Evolutionary conservation across 1,140 invertebrate genomes (phyloP).

Genomic region (Ericerus pela): DNA sequence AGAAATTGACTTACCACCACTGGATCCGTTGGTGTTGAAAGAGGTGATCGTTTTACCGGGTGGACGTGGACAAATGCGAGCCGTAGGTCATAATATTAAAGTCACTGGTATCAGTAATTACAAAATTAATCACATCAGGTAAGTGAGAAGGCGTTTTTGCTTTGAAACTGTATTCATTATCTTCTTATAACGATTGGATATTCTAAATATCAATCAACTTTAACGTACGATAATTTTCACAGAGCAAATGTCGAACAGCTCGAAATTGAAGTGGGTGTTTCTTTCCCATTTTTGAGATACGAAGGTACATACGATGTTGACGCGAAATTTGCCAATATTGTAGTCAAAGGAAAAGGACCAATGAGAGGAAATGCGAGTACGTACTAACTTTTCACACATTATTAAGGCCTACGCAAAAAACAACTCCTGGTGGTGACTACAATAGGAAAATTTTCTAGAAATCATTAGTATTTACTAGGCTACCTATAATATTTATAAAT

Average conservation of each 20-base stretch:
- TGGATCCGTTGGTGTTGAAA: slow-evolving; percentile 43
- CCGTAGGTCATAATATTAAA: slow-evolving; percentile 4
- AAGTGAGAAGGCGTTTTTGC: no score
- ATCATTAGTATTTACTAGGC: no score
- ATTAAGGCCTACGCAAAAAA: no score
- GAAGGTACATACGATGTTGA: slow-evolving; percentile 42
- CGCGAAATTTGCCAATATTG: slow-evolving; percentile 42
- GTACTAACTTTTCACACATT: no score
- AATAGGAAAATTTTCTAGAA: no score
- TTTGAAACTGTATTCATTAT: no score
- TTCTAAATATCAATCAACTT: no score
- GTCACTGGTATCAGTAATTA: not conserved
- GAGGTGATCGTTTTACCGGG: slow-evolving; percentile 26
- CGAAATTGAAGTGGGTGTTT: slow-evolving; percentile 35
- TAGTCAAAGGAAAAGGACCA: slow-evolving; percentile 40
- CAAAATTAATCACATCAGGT: slow-evolving; percentile 10
- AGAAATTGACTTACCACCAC: slow-evolving; percentile 44
- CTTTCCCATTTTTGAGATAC: slow-evolving; percentile 38
- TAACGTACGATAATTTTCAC: slow-evolving; percentile 20
- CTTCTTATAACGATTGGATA: no score
- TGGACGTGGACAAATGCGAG: not conserved
- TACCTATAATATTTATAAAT: no score
- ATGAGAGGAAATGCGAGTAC: slow-evolving; percentile 44
- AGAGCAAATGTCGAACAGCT: slow-evolving; percentile 36
- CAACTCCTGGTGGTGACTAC: no score